Evolutionary conservation across 1,140 invertebrate genomes (phyloP), one percentile per base, ranked within the genome.

Genomic region (Trachymyrmex septentrionalis): DNA sequence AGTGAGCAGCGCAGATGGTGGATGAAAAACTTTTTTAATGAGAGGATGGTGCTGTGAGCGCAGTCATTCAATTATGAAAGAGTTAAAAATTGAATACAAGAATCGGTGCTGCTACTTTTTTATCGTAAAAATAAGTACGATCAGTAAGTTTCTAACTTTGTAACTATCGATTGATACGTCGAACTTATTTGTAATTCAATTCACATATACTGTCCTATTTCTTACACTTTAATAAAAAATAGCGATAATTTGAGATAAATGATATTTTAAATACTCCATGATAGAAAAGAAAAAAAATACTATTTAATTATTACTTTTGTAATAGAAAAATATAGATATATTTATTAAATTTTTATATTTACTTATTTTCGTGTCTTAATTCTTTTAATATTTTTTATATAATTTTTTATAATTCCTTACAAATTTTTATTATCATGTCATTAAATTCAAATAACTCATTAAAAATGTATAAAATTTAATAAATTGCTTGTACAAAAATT

Each of bases 21-120:
- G 81, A 76, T 87, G 44, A 73, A 67, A 90, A 90, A 90, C 81
- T 90, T 90, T 87, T 85, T 90, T 90, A 90, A 90, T 90, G 88
- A 90, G 71, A 86, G 69, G 57, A 85, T 63, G 63, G 67, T 59
- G 86, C 80, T 50, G 59, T 44, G 48, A 72, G 63, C 24, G 80
- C 27, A 50, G 63, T 87, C 71, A 77, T 90, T 90, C 76, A 90
- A 90, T 90, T 90, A 90, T 63, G 75, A 81, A 82, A 75, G 50
- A 85, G 38, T 86, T 87, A 87, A 87, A 90, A 87, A 90, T 90
- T 90, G 71, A 90, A 81, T 80, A 71, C 67, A 44, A 34, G n/a
- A 44, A 30, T 50, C n/a, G 21, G 19, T 73, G 44, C 16, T 80
- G 27, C 14, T 53, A 30, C 14, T 87, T 89, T 77, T 61, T 89